These are phyloP conservation scores for Psettodes erumei DNA, from an alignment of 2,113 vertebrate genomes.

Conservation along the genomic window DNA sequence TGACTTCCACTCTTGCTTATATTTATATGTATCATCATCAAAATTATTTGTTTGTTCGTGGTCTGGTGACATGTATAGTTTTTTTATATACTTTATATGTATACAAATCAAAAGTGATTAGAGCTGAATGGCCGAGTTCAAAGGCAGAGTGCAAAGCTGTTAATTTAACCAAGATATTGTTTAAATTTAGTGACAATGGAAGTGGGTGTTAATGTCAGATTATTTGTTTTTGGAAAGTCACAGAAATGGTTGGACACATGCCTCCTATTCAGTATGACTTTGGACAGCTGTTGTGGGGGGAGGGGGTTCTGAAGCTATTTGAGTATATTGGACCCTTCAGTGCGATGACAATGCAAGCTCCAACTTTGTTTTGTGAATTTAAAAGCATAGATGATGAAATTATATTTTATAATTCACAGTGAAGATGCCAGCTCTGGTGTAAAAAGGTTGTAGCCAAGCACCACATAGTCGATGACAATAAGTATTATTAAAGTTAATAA, in stretches of 20 bases:
- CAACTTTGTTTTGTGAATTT: neutral
- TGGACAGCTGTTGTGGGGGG: too few species aligned
- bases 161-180: neutral
- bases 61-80: too few species aligned
- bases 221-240: neutral
- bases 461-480: neutral
- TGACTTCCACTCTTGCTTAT: neutral
- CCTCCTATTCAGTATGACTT: too few species aligned
- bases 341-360: neutral
- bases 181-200: neutral
- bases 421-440: too few species aligned
- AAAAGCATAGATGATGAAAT: neutral
- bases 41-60: too few species aligned
- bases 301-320: neutral
- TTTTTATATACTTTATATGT: too few species aligned
- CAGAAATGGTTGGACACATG: neutral
- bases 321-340: neutral
- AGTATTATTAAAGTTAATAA: neutral
- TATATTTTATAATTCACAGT: neutral
- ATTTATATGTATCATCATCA: neutral
- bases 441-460: neutral
- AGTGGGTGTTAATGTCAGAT: slow-evolving; percentile 2
- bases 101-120: neutral
- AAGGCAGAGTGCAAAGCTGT: neutral
- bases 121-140: neutral